Evolutionary conservation across 1,140 invertebrate genomes (phyloP).

Genomic region (Probaryconus sp.): DNA sequence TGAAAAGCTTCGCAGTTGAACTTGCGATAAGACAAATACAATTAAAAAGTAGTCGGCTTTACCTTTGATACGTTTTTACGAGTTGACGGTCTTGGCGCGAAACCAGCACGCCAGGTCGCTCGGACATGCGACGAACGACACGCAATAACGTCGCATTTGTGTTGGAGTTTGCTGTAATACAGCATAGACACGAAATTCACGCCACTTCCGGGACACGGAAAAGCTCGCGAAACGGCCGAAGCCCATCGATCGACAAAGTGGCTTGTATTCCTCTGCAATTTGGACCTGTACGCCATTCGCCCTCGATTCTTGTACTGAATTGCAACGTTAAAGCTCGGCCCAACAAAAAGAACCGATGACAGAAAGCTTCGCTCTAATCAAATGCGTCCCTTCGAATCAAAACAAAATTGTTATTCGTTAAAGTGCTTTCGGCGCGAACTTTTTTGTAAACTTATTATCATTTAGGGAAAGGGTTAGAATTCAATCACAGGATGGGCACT

Average conservation of each 20-base stretch:
- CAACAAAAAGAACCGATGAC: conserved; percentile 42
- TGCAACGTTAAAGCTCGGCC: conserved; percentile 22
- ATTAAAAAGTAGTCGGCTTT: conserved; percentile 59
- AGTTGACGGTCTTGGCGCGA: conserved; percentile 30
- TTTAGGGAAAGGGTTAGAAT: no score
- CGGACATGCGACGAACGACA: conserved; percentile 46
- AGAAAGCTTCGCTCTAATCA: conserved; percentile 15
- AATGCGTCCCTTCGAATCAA: conserved; percentile 28
- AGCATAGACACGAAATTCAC: conserved; percentile 44
- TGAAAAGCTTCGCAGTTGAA: conserved; percentile 6
- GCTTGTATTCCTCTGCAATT: conserved; percentile 45
- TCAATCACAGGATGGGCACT: no score
- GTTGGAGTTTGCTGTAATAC: conserved; percentile 26
- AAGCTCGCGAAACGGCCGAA: conserved; percentile 51
- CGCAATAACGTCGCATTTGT: conserved; percentile 32
- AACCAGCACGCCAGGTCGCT: conserved; percentile 25
- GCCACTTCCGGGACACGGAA: conserved; percentile 49
- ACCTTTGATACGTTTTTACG: conserved; percentile 41
- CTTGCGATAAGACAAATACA: conserved; percentile 60
- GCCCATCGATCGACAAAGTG: conserved; percentile 53
- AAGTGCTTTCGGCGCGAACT: conserved; percentile 23
- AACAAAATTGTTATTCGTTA: conserved; percentile 25
- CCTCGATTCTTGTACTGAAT: conserved; percentile 53
- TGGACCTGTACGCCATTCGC: conserved; percentile 42
- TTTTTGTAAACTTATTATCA: conserved; percentile 29